A percentile compares a stretch with the other conserved stretches of the same genome.
Evolutionary conservation across 2,113 vertebrate genomes (phyloP).

Genomic region (Mus spicilegus): DNA sequence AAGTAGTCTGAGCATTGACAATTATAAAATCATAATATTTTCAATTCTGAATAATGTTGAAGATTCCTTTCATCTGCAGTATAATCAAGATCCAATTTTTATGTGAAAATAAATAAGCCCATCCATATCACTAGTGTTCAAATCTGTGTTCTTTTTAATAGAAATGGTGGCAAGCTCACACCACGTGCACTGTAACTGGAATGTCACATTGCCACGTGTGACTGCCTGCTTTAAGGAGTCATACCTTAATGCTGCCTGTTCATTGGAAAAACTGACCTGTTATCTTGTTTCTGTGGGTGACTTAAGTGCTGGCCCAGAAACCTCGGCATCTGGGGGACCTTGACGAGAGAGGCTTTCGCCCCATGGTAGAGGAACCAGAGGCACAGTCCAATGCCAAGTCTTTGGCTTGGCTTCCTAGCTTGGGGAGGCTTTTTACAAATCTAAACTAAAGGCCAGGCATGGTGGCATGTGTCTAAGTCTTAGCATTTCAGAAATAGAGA

Average conservation of each 20-base stretch:
- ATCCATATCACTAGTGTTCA: no score
- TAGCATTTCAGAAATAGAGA: not conserved
- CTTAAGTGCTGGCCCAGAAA: not conserved
- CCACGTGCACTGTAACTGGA: not conserved
- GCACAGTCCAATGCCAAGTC: not conserved
- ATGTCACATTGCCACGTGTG: not conserved
- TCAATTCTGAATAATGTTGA: no score
- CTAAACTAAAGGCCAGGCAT: not conserved
- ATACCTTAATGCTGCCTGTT: no score
- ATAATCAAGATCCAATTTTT: no score
- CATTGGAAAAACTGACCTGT: not conserved
- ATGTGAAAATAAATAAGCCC: no score
- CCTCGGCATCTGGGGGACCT: not conserved
- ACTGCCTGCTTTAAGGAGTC: not conserved
- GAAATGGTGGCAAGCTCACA: not conserved
- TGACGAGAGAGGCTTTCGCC: not conserved
- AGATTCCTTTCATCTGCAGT: no score
- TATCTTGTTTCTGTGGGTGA: not conserved
- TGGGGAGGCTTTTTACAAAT: not conserved
- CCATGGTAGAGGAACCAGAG: not conserved
- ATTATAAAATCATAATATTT: no score
- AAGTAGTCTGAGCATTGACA: no score
- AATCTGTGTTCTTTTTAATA: not conserved
- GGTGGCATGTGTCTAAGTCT: not conserved
- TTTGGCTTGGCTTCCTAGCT: not conserved